Evolutionary conservation across 2,797 vertebrate species (phyloP), one percentile per base, ranked within the genome.

Genomic region (Anguilla marmorata): DNA sequence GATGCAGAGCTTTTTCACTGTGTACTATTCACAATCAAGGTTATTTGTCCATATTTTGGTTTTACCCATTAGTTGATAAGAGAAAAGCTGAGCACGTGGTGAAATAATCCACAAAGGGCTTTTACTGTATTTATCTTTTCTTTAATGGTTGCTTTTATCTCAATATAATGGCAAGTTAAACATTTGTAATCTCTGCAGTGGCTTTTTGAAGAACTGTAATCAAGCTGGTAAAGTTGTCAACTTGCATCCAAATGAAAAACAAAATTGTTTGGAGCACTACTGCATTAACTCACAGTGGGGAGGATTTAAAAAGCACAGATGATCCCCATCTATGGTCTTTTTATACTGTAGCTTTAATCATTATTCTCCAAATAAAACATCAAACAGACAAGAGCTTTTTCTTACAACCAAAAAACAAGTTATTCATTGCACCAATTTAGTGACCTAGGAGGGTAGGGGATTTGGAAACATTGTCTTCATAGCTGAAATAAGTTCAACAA

Each of bases 401-500:
- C 27, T 33, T 33, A 16, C 30, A 83, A 87, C 2, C 3, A 11
- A n/a, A 63, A 63, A 83, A 58, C 54, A 83, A 45, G 24, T 63
- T 56, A 3, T 60, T 84, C 6, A 48, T 48, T 63, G 41, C 54
- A 48, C 30, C 54, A 60, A 48, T 84, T 60, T 52, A 48, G 6
- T 6, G 50, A 84, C 69, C 37, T 21, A 45, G 74, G 14, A 41
- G 12, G 14, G 80, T 30, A 41, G 33, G 16, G 83, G 21, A 24
- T 3, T 41, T 8, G 4, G 63, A 33, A 6, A 45, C 80, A 85
- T 88, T 85, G 87, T 56, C 63, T 58, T 54, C 80, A 84, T 80
- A 80, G 30, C 52, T 87, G 80, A 41, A 82, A 45, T 82, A 63
- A 82, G 79, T 50, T 37, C 83, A 63, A 66, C 33, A 5, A 19